Evolutionary conservation across 2,888 invertebrate species (phyloP).

Genomic region (Lissocephala sabroskyi): DNA sequence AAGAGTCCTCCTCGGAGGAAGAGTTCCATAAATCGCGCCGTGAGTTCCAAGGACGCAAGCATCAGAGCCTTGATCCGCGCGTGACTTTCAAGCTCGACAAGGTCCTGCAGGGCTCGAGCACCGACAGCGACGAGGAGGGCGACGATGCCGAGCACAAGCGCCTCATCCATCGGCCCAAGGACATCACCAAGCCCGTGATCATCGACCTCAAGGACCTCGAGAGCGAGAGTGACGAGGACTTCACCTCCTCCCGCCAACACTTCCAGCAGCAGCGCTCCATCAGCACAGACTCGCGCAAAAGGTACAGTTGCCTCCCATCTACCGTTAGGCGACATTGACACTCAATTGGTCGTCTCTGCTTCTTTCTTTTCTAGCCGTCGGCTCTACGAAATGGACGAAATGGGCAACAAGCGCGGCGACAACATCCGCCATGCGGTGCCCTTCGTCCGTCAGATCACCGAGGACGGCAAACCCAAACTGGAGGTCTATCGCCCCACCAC

Average conservation of each 20-base stretch:
- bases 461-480: slow-evolving; percentile 76
- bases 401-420: slow-evolving; percentile 75
- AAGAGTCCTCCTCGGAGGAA: slow-evolving; percentile 72
- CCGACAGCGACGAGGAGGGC: slow-evolving; percentile 71
- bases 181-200: slow-evolving; percentile 72
- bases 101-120: slow-evolving; percentile 67
- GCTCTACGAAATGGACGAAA: slow-evolving; percentile 78
- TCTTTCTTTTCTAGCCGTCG: slow-evolving; percentile 59
- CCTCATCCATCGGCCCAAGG: slow-evolving; percentile 70
- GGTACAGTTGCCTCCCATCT: slow-evolving; percentile 40
- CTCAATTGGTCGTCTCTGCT: too few species aligned
- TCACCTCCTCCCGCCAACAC: slow-evolving; percentile 75
- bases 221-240: slow-evolving; percentile 73
- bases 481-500: slow-evolving; percentile 76
- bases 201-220: slow-evolving; percentile 72
- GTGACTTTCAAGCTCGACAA: slow-evolving; percentile 72
- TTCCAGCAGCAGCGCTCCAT: slow-evolving; percentile 78
- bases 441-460: slow-evolving; percentile 77
- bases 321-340: too few species aligned
- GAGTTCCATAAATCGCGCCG: slow-evolving; percentile 70
- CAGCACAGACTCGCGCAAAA: slow-evolving; percentile 78
- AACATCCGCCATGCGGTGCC: slow-evolving; percentile 77
- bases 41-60: slow-evolving; percentile 72
- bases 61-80: slow-evolving; percentile 72
- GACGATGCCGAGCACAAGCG: slow-evolving; percentile 70